Percentiles rank a stretch among this genome's conserved stretches.
phyloP scores from a whole-genome alignment of 1,140 invertebrate genomes.

The Gonioctena quinquepunctata region DNA sequence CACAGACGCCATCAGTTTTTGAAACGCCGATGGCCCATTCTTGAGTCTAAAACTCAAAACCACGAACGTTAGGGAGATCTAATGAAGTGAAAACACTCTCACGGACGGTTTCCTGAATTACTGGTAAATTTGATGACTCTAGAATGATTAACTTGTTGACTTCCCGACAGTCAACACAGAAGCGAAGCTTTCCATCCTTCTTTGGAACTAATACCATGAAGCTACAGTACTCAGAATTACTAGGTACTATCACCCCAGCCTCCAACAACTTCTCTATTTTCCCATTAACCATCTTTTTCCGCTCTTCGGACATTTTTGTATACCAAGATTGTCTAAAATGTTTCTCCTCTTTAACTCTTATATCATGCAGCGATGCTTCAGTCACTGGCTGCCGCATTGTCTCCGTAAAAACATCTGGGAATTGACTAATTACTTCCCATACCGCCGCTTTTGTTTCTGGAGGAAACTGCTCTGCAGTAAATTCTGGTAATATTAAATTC shows the following conservation, averaged over 20 bases:
- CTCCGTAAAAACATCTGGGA: too few species aligned
- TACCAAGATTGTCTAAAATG: too few species aligned
- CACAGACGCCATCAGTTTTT: too few species aligned
- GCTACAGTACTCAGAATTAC: conserved; percentile 7
- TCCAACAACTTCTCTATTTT: conserved; percentile 26
- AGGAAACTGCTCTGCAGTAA: too few species aligned
- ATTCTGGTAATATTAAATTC: too few species aligned
- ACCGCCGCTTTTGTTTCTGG: too few species aligned
- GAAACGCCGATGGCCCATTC: too few species aligned
- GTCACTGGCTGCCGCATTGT: too few species aligned
- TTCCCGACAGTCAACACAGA: conserved; percentile 41
- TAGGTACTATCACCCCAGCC: conserved; percentile 17
- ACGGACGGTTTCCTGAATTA: conserved; percentile 14
- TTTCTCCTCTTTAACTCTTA: too few species aligned
- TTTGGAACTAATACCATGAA: conserved; percentile 30
- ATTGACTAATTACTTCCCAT: too few species aligned
- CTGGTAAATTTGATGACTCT: conserved; percentile 40
- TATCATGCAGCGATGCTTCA: too few species aligned
- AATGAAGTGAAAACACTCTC: conserved; percentile 31
- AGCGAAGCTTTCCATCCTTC: conserved; percentile 30
- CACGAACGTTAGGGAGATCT: conserved; percentile 23
- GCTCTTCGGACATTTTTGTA: neutral
- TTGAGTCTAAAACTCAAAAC: too few species aligned
- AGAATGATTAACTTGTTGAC: conserved; percentile 55
- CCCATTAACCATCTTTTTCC: conserved; percentile 5